Conservation (phyloP, 2,888 invertebrate genomes). For the Machimus rusticus region DNA sequence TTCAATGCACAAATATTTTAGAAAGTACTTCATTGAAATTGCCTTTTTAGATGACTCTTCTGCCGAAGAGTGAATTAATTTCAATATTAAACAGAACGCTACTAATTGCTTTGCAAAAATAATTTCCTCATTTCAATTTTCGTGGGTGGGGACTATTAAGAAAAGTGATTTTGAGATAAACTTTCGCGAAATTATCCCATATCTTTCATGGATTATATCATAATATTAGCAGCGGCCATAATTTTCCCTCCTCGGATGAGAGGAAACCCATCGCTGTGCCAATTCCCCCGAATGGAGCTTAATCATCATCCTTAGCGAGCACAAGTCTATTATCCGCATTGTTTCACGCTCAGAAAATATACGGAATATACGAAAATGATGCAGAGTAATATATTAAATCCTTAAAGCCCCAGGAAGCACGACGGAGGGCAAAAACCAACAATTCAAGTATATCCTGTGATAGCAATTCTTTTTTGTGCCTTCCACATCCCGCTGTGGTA, state of each 20-base stretch:
- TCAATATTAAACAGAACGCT: too few species aligned
- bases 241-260: neutral
- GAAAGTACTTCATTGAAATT: neutral
- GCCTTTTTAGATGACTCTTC: too few species aligned
- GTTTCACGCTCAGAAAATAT: conserved; percentile 26
- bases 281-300: conserved; percentile 19
- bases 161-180: neutral
- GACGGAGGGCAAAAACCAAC: conserved; percentile 12
- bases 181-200: neutral
- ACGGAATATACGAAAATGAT: conserved; percentile 30
- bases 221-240: conserved; percentile 1
- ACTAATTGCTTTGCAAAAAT: neutral
- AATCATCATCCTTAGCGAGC: conserved; percentile 28
- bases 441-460: conserved; percentile 11
- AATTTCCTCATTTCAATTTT: neutral
- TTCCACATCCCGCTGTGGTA: neutral
- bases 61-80: too few species aligned
- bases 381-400: conserved; percentile 35
- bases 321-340: conserved; percentile 34
- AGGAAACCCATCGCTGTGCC: neutral
- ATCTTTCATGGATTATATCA: conserved; percentile 1
- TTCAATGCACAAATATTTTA: neutral
- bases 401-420: conserved; percentile 10
- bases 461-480: conserved; percentile 2
- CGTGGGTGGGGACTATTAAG: neutral